Evolutionary conservation across 2,888 invertebrate species (phyloP), one percentile per base, ranked within the genome.

Genomic region (Dasysyrphus tricinctus): DNA sequence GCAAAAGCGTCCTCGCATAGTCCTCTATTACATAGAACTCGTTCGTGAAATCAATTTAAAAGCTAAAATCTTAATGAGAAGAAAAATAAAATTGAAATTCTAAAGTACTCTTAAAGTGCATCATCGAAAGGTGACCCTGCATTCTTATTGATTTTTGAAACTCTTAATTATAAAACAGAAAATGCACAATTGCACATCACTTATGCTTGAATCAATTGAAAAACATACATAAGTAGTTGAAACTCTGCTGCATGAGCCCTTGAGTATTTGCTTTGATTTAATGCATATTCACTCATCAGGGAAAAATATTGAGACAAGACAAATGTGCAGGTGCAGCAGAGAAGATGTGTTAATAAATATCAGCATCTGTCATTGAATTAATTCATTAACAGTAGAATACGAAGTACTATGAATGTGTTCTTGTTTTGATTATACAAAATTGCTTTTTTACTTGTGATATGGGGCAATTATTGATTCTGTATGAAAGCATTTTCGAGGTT

Each of bases 61-160:
- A 29, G 29, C 32, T 32, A 16, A n/a, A 63, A 44, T 63, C 32
- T 63, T 63, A 37, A 63, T 63, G 59, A 59, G 29, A 63, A 63
- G 61, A 34, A 56, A 16, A 32, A 56, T 42, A 42, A 16, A 56
- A 56, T 11, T 16, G n/a, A n/a, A 56, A n/a, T 44, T 42, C n/a
- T 9, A 44, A 63, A 63, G 63, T 42, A 29, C 32, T 32, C 12
- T 9, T 44, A 29, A 63, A 63, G 32, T 63, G 11, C 16, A 11
- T 47, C 44, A 37, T 63, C 6, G 14, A 44, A 9, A 63, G 1
- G 32, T 32, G 29, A 63, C 63, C 63, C 63, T 44, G 63, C 16
- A 63, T 37, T 63, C 9, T 47, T 63, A 63, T 63, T 32, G 63
- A 63, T 63, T 63, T 44, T 44, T 5, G 9, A 63, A 63, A 61